phyloP scores from a whole-genome alignment of 2,888 invertebrate genomes.

The Tinea trinotella region DNA sequence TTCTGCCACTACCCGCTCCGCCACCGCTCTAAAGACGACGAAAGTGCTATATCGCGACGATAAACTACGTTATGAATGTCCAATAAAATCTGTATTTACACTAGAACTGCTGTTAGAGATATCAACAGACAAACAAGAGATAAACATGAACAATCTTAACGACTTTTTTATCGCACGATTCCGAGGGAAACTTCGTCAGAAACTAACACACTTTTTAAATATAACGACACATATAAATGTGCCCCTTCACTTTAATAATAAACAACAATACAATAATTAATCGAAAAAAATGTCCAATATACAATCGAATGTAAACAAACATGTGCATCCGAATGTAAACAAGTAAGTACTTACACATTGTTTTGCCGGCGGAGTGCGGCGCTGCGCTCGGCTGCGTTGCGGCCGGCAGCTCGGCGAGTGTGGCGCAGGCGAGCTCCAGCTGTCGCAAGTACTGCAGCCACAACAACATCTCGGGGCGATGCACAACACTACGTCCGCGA shows the following conservation, averaged over 20 bases:
- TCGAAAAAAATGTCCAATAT: neutral
- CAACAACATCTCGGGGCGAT: slow-evolving; percentile 63
- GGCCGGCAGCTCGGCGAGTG: slow-evolving; percentile 43
- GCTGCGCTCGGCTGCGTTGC: slow-evolving; percentile 21
- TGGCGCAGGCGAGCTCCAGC: slow-evolving; percentile 55
- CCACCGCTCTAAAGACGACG: neutral
- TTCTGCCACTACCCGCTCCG: neutral
- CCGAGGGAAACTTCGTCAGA: slow-evolving; percentile 20
- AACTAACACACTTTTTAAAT: slow-evolving; percentile 5
- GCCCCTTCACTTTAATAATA: neutral
- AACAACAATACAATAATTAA: neutral
- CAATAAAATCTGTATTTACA: slow-evolving; percentile 54
- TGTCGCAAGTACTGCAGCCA: slow-evolving; percentile 64
- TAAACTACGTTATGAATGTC: slow-evolving; percentile 21
- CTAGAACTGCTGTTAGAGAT: slow-evolving; percentile 42
- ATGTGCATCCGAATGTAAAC: slow-evolving; percentile 8
- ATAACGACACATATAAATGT: neutral
- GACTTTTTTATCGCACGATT: slow-evolving; percentile 53
- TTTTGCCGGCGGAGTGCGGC: slow-evolving; percentile 54
- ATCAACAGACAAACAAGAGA: slow-evolving; percentile 53
- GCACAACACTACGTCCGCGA: slow-evolving; percentile 17
- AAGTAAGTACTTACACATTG: slow-evolving; percentile 50
- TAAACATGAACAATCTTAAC: slow-evolving; percentile 54
- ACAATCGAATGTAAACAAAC: slow-evolving; percentile 8
- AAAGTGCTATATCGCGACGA: slow-evolving; percentile 7